phyloP scores from a whole-genome alignment of 2,888 invertebrate species.

The Pheosia gnoma region DNA sequence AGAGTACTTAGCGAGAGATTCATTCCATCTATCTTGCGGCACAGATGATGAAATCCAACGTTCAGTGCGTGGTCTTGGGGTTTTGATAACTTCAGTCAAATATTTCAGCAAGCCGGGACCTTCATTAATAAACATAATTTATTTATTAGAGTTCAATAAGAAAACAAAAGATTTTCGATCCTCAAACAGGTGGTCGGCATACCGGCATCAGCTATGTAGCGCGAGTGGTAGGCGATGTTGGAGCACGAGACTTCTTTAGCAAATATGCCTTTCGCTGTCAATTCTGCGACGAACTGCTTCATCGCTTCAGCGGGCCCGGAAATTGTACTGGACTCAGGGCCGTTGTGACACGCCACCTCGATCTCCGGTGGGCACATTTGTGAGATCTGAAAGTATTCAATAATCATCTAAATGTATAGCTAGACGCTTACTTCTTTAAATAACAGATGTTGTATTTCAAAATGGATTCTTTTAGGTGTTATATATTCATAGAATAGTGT shows the following conservation, averaged over 20 bases:
- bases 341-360: constrained; percentile 92
- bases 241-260: constrained; percentile 85
- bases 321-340: constrained; percentile 89
- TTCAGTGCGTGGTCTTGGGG: constrained; percentile 86
- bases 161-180: neutral
- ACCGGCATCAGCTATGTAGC: constrained; percentile 89
- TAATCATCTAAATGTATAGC: no score
- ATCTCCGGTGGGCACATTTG: constrained; percentile 83
- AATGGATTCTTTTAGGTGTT: no score
- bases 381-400: constrained; percentile 44
- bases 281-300: constrained; percentile 79
- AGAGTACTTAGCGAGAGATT: constrained; percentile 73
- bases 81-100: constrained; percentile 84
- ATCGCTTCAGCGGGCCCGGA: constrained; percentile 89
- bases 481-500: no score
- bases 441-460: no score
- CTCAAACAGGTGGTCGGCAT: constrained; percentile 11
- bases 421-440: no score
- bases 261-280: constrained; percentile 68
- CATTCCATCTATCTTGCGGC: constrained; percentile 73
- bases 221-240: constrained; percentile 95
- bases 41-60: constrained; percentile 95
- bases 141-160: neutral
- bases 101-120: constrained; percentile 79
- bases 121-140: constrained; percentile 17